phyloP scores from a whole-genome alignment of 2,113 vertebrate genomes.

The Nycticebus coucang region DNA sequence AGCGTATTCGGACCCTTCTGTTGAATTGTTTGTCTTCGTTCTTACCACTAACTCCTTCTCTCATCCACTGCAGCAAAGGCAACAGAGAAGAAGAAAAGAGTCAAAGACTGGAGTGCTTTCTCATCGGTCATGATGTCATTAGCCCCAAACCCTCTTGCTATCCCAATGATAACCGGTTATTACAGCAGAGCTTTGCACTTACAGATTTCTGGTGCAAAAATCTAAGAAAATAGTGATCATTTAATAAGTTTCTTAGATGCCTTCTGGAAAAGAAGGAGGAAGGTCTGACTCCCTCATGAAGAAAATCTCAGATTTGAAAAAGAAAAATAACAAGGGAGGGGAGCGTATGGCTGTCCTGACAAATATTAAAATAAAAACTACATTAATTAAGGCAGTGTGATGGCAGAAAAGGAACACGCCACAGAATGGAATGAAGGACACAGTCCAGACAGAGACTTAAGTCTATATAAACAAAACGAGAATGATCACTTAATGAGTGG shows the following conservation, averaged over 20 bases:
- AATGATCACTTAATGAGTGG: background rate
- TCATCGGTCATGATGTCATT: background rate
- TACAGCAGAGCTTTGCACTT: background rate
- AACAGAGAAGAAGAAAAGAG: background rate
- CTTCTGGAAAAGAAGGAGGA: background rate
- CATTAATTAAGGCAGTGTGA: background rate
- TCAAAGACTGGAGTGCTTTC: background rate
- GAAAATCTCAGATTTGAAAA: background rate
- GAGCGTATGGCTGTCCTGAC: accelerated
- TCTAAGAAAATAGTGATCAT: background rate
- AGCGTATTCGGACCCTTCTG: background rate
- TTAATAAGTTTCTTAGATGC: background rate
- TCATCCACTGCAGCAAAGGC: background rate
- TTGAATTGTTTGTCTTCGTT: background rate
- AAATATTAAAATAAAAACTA: background rate
- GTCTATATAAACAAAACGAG: background rate
- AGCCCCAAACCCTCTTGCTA: background rate
- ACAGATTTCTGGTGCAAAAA: background rate
- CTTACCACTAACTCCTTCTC: background rate
- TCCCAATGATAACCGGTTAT: background rate
- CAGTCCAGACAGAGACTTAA: background rate
- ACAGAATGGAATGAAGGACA: background rate
- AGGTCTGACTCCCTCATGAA: background rate
- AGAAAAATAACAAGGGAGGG: background rate
- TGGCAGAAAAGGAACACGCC: background rate